phyloP scores from a whole-genome alignment of 2,113 vertebrate species.

The Corvus moneduloides region DNA sequence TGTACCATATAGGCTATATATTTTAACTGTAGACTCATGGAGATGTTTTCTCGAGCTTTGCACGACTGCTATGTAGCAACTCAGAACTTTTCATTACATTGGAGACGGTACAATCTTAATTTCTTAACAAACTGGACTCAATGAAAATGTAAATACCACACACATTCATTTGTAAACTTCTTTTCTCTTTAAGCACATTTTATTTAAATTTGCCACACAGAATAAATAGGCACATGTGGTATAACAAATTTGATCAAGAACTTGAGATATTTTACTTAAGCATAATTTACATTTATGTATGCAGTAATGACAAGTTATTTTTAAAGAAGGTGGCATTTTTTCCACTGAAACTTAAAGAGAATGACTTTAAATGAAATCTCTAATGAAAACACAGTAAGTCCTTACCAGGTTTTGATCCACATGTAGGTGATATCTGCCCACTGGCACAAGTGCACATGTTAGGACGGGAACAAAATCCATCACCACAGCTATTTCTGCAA shows the following conservation, averaged over 20 bases:
- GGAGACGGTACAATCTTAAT: not conserved
- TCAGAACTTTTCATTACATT: not conserved
- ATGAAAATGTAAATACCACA: not conserved
- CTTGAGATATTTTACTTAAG: not conserved
- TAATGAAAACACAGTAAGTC: not conserved
- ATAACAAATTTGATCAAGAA: not conserved
- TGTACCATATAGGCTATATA: accelerated
- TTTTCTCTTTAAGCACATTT: not conserved
- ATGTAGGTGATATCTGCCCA: slow-evolving; percentile 81
- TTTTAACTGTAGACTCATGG: not conserved
- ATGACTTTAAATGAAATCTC: not conserved
- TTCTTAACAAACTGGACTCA: not conserved
- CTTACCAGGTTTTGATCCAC: slow-evolving; percentile 77
- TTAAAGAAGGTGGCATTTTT: not conserved
- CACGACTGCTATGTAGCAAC: not conserved
- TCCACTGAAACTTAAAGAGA: not conserved
- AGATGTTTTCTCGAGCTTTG: accelerated
- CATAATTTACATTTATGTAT: accelerated
- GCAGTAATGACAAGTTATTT: not conserved
- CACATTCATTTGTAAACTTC: not conserved
- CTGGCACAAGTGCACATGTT: slow-evolving; percentile 88
- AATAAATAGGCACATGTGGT: accelerated
- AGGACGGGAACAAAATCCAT: slow-evolving; percentile 88
- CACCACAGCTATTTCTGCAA: slow-evolving; percentile 84
- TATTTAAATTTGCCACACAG: not conserved